Evolutionary conservation across 2,113 vertebrate species (phyloP), one percentile per base, ranked within the genome.

Genomic region (Hepsetus odoe): DNA sequence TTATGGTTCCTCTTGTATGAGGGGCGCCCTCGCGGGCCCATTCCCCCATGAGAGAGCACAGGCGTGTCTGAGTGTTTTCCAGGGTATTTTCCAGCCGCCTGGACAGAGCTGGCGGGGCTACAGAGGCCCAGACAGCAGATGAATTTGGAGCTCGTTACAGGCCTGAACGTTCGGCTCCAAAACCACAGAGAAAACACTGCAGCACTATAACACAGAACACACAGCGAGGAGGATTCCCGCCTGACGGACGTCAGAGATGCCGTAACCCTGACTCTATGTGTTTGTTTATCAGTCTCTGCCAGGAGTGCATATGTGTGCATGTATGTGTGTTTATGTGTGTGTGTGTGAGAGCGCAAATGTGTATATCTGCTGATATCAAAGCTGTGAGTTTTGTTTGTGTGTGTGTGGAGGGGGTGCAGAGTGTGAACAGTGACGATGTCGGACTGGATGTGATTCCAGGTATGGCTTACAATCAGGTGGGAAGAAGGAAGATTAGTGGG

Each of bases 61-160:
- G 88, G 87, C 86, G 85, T 89, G 84, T 86, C 84, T 61, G 75
- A 35, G 68, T 86, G 81, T 81, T 74, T 83, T 90, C 86, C 89
- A 89, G 82, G 83, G 84, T 88, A 86, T 89, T 89, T 90, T 88
- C 88, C 90, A 88, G 22, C 74, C 84, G 51, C 83, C 72, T 73
- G 83, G 82, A 87, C 85, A 86, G 83, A 85, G 35, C 84, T 90
- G 89, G 89, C 88, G 13, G 73, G 53, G 73, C 79, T 83, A 89
- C 88, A 90, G 81, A 83, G 51, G 53, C 66, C 83, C 80, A 65
- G 85, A 87, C 88, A 85, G 82, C 89, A 88, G 89, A 88, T 88
- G 82, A 82, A 84, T 83, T 78, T 85, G 81, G 78, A 87, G 85
- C 83, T 83, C 86, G 83, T 88, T 87, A 85, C 81, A 83, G 66